phyloP scores from a whole-genome alignment of 1,140 invertebrate species.

The Halictus rubicundus region DNA sequence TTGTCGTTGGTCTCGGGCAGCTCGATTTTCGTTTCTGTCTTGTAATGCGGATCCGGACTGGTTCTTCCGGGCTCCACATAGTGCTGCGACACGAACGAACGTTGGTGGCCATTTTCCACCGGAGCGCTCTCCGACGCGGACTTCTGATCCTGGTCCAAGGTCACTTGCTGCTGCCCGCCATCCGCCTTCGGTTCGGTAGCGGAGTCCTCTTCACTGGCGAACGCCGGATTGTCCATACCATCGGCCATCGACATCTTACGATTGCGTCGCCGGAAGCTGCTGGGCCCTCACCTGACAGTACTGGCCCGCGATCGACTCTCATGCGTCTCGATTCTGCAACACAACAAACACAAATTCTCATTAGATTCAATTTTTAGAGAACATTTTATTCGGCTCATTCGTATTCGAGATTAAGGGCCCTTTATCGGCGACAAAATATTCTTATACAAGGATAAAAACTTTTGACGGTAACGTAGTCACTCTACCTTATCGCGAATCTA shows the following conservation, averaged over 20 bases:
- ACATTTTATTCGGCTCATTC: no score
- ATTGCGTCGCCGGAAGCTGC: constrained; percentile 52
- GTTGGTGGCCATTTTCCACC: constrained; percentile 71
- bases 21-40: constrained; percentile 76
- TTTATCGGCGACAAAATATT: no score
- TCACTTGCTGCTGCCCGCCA: constrained; percentile 57
- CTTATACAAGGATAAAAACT: no score
- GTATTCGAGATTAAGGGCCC: no score
- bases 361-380: no score
- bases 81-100: constrained; percentile 74
- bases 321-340: constrained; percentile 64
- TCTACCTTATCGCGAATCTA: no score
- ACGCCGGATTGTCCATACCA: constrained; percentile 77
- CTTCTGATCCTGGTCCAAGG: constrained; percentile 66
- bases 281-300: constrained; percentile 55
- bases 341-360: no score
- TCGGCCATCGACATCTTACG: constrained; percentile 69
- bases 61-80: constrained; percentile 72
- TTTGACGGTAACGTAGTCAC: no score
- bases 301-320: constrained; percentile 57
- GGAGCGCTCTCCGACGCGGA: constrained; percentile 52
- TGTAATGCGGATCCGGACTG: constrained; percentile 69
- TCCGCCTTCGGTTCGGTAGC: constrained; percentile 39
- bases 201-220: constrained; percentile 72
- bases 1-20: constrained; percentile 72